Percentiles rank a stretch among this genome's conserved stretches.
Conservation (phyloP, 1,140 invertebrate genomes). For the Drosophila takahashii region DNA sequence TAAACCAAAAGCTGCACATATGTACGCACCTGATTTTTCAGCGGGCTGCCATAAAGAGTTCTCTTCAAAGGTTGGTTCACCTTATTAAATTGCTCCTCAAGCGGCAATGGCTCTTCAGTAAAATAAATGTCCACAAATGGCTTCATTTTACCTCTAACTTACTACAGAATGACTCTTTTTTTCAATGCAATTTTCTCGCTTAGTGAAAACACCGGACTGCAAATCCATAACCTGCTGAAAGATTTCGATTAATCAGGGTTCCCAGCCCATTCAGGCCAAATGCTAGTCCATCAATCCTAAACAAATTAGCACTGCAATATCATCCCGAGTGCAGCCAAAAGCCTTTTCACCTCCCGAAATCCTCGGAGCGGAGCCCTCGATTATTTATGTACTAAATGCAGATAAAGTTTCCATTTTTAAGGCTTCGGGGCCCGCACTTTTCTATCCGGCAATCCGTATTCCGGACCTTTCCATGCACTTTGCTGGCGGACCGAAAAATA, state of each 20-base stretch:
- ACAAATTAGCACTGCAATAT: constrained; percentile 35
- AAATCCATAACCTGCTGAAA: constrained; percentile 12
- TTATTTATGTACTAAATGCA: constrained; percentile 76
- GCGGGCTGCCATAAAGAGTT: neutral
- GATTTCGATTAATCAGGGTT: constrained; percentile 1
- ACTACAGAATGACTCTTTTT: neutral
- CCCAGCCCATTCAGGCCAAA: constrained; percentile 6
- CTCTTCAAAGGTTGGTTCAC: rapidly evolving
- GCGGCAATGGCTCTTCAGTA: neutral
- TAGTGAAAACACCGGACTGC: neutral
- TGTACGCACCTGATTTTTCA: neutral
- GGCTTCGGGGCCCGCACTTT: constrained; percentile 19
- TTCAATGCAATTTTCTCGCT: neutral
- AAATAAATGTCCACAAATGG: neutral
- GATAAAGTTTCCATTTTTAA: constrained; percentile 65
- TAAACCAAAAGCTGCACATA: neutral
- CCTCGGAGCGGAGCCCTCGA: constrained; percentile 12
- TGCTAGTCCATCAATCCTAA: constrained; percentile 21
- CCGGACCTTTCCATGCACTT: constrained; percentile 51
- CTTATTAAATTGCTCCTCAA: neutral
- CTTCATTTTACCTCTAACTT: neutral
- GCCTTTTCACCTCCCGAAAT: constrained; percentile 38
- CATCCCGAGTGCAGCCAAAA: constrained; percentile 51
- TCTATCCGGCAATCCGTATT: constrained; percentile 9
- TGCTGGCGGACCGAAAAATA: constrained; percentile 46